phyloP scores from a whole-genome alignment of 92 coral and sea anemone genomes.

The Phenganax marumi region DNA sequence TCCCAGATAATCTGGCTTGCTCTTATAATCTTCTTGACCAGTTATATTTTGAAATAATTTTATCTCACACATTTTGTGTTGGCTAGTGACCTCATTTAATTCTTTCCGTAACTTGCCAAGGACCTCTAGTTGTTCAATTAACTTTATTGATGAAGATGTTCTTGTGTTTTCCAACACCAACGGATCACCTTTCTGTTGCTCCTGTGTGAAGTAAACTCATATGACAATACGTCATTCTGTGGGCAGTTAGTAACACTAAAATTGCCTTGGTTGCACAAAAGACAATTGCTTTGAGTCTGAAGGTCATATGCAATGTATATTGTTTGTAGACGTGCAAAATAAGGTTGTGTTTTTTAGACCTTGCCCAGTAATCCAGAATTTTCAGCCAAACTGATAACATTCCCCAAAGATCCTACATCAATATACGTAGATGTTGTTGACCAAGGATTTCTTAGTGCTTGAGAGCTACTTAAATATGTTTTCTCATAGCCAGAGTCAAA shows the following conservation, averaged over 20 bases:
- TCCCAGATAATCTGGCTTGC: no score
- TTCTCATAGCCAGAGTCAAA: conserved; percentile 5
- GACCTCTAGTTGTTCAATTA: conserved; percentile 70
- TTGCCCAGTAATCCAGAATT: conserved; percentile 68
- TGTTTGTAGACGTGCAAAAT: not conserved
- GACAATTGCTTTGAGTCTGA: no score
- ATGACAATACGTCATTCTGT: no score
- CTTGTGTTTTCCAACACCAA: conserved; percentile 4
- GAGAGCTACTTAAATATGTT: conserved; percentile 18
- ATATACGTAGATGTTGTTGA: conserved; percentile 80
- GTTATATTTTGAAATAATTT: no score
- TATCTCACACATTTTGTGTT: not conserved
- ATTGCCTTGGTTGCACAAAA: no score
- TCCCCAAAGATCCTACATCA: conserved; percentile 77
- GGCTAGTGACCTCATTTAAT: conserved; percentile 64
- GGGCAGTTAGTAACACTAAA: no score
- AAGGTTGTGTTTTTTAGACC: conserved; percentile 49
- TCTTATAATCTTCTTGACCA: no score
- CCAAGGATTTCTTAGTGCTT: conserved; percentile 74
- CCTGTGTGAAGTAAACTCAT: conserved; percentile 15
- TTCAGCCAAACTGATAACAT: conserved; percentile 71
- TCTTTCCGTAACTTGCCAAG: conserved; percentile 75
- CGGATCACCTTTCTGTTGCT: not conserved
- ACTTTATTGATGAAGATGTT: conserved; percentile 66
- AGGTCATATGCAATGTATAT: no score